A percentile compares a stretch with the other conserved stretches of the same genome.
phyloP scores from a whole-genome alignment of 2,888 invertebrate genomes.

The Argyresthia albistria region DNA sequence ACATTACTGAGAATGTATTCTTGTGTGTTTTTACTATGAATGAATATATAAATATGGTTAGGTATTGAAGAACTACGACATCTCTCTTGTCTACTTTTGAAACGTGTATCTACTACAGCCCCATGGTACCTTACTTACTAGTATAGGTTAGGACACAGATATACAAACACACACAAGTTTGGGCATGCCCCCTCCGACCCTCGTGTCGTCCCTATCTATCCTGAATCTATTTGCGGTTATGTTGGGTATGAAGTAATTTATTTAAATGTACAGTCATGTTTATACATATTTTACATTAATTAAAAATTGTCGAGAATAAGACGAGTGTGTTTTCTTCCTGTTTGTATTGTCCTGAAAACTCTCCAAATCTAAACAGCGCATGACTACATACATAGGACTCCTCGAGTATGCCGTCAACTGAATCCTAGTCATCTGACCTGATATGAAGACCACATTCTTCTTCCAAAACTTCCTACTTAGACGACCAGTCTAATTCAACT shows the following conservation, averaged over 20 bases:
- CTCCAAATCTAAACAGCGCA: too few species aligned
- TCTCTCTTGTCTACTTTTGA: background rate
- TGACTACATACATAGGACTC: too few species aligned
- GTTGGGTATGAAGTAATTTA: slow-evolving; percentile 45
- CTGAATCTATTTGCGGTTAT: slow-evolving; percentile 37
- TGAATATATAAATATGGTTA: too few species aligned
- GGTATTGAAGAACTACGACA: background rate
- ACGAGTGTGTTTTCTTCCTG: slow-evolving; percentile 21
- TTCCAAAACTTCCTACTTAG: too few species aligned
- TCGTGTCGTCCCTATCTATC: slow-evolving; percentile 21
- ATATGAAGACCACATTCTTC: too few species aligned
- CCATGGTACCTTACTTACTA: too few species aligned
- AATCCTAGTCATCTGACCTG: too few species aligned
- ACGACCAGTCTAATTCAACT: too few species aligned
- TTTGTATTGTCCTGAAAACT: background rate
- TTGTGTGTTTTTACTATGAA: slow-evolving; percentile 23
- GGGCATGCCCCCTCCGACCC: slow-evolving; percentile 32
- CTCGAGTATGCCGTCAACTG: too few species aligned
- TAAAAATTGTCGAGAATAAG: slow-evolving; percentile 58
- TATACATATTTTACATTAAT: slow-evolving; percentile 56
- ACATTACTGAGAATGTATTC: slow-evolving; percentile 55
- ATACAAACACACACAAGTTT: slow-evolving; percentile 6
- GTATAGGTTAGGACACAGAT: too few species aligned
- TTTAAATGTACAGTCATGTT: slow-evolving; percentile 54
- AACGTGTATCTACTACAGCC: background rate